These are phyloP conservation scores for Graphium colonna DNA, from an alignment of 2,888 invertebrate genomes.

Conservation along the genomic window DNA sequence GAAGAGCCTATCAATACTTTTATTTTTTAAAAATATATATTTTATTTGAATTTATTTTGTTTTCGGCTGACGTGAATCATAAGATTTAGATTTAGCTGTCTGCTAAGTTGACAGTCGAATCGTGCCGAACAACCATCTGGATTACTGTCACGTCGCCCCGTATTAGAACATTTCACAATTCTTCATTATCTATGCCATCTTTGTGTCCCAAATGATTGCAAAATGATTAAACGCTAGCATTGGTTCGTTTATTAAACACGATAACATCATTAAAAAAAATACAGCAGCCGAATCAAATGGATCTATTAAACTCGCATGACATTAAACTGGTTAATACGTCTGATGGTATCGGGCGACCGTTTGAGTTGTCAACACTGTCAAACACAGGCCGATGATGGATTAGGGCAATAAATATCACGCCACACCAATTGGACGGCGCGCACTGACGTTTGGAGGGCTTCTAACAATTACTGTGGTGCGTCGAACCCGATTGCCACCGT, in stretches of 20 bases:
- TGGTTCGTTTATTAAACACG: background rate
- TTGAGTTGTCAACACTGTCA: slow-evolving; percentile 15
- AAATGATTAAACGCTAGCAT: background rate
- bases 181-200: no score
- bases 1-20: no score
- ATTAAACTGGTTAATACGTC: slow-evolving; percentile 3
- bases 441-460: slow-evolving; percentile 8
- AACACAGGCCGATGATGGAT: slow-evolving; percentile 10
- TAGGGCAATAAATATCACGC: slow-evolving; percentile 7
- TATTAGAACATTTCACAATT: no score
- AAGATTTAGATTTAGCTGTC: no score
- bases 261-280: slow-evolving; percentile 2
- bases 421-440: slow-evolving; percentile 11
- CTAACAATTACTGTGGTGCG: slow-evolving; percentile 14
- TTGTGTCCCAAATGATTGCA: no score
- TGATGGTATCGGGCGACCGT: slow-evolving; percentile 5
- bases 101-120: no score
- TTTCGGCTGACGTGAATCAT: no score
- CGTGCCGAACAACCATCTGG: no score
- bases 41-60: no score
- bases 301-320: background rate
- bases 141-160: no score
- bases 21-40: no score
- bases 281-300: background rate
- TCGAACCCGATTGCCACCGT: background rate